Conservation (phyloP, 23 tunicate species). For the Ciona savignyi region DNA sequence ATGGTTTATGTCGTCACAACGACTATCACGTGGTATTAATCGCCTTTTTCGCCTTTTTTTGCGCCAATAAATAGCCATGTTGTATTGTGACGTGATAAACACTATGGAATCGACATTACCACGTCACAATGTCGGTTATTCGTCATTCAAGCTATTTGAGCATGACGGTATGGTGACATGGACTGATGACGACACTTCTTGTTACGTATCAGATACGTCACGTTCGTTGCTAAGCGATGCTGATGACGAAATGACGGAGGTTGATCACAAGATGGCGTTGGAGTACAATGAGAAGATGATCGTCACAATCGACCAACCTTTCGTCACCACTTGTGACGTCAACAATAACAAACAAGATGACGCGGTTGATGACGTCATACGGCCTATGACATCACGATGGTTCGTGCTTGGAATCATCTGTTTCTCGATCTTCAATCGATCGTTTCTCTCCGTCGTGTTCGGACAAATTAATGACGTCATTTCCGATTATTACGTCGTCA, state of each 20-base stretch:
- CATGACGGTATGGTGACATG: neutral
- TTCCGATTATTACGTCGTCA: constrained; percentile 30
- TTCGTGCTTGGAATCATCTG: constrained; percentile 32
- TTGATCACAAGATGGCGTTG: neutral
- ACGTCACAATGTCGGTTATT: neutral
- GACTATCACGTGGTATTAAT: too few species aligned
- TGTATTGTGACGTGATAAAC: too few species aligned
- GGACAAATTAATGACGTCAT: constrained; percentile 63
- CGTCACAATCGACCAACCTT: neutral
- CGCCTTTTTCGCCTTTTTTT: too few species aligned
- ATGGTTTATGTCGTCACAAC: too few species aligned
- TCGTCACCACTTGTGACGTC: neutral
- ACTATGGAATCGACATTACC: too few species aligned
- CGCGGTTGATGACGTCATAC: neutral
- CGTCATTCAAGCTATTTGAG: neutral
- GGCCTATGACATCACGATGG: constrained; percentile 3
- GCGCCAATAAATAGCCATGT: too few species aligned
- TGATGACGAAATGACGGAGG: neutral
- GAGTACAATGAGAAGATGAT: neutral
- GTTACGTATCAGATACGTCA: constrained; percentile 27
- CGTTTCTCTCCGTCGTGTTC: constrained; percentile 58
- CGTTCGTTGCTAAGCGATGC: neutral
- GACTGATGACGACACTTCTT: constrained; percentile 21
- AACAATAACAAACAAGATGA: neutral
- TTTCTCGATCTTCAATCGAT: constrained; percentile 31